Percentiles rank a stretch among this genome's conserved stretches.
These are phyloP conservation scores for Hyperoplus lanceolatus DNA, from an alignment of 2,797 vertebrate species.

Conservation along the genomic window DNA sequence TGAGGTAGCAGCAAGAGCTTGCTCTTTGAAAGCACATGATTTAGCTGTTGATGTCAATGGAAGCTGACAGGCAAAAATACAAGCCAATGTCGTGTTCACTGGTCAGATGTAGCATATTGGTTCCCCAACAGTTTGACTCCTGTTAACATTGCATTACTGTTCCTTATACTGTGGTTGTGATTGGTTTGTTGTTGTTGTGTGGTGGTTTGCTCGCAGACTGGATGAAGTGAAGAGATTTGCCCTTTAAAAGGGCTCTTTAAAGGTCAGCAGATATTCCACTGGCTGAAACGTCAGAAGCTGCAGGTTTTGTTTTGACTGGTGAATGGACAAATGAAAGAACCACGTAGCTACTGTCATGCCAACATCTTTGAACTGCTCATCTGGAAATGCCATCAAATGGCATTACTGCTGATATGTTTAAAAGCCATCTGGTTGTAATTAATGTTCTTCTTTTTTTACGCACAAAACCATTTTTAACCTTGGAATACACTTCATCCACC, in stretches of 20 bases:
- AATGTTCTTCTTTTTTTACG: slow-evolving; percentile 31
- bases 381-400: slow-evolving; percentile 1
- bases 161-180: slow-evolving; percentile 9
- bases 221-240: slow-evolving; percentile 40
- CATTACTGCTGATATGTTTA: not conserved
- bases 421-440: slow-evolving; percentile 29
- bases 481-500: slow-evolving; percentile 37
- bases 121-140: not conserved
- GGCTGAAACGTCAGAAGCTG: slow-evolving; percentile 5
- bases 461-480: slow-evolving; percentile 47
- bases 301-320: slow-evolving; percentile 3
- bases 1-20: not conserved
- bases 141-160: not conserved
- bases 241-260: slow-evolving; percentile 61
- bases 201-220: slow-evolving; percentile 28
- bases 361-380: slow-evolving; percentile 11
- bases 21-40: not conserved
- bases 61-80: not conserved
- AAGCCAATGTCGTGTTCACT: not conserved
- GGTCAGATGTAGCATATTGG: not conserved
- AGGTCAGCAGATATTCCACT: not conserved
- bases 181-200: slow-evolving; percentile 34
- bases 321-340: slow-evolving; percentile 9
- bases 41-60: not conserved
- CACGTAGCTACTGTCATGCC: not conserved